Conservation (phyloP, 92 coral and sea anemone genomes). For the Micromussa lordhowensis region DNA sequence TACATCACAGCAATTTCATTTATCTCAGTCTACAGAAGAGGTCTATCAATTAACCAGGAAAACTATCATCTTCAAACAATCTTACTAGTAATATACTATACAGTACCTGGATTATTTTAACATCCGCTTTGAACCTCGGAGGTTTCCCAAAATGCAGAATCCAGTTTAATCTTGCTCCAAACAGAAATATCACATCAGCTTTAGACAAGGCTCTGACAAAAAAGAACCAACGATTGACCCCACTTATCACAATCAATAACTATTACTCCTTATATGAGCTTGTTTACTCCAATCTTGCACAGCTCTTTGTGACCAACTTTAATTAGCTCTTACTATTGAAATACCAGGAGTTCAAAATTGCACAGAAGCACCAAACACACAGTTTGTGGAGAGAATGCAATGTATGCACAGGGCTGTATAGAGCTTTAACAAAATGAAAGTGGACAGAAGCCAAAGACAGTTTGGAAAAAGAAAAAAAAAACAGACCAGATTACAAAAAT, state of each 20-base stretch:
- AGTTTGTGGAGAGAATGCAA: no score
- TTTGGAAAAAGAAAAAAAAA: no score
- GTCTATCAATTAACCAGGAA: neutral
- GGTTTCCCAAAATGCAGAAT: conserved; percentile 96
- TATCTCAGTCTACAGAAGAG: neutral
- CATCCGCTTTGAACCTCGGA: conserved; percentile 83
- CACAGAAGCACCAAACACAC: no score
- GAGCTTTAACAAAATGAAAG: no score
- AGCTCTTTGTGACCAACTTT: neutral
- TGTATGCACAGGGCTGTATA: no score
- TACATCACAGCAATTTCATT: no score
- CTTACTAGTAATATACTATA: neutral
- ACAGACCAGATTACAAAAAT: no score
- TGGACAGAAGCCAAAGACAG: no score
- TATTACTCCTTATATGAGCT: neutral
- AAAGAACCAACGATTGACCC: no score
- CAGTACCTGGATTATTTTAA: conserved; percentile 95
- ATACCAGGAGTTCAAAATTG: no score
- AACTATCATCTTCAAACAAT: neutral
- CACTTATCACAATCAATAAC: neutral
- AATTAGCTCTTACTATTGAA: no score
- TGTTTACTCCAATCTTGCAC: neutral
- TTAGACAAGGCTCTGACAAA: conserved; percentile 82
- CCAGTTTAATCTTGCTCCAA: conserved; percentile 98
- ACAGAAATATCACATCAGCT: conserved; percentile 89